Evolutionary conservation across 2,113 vertebrate species (phyloP).

Genomic region (Axis porcinus): DNA sequence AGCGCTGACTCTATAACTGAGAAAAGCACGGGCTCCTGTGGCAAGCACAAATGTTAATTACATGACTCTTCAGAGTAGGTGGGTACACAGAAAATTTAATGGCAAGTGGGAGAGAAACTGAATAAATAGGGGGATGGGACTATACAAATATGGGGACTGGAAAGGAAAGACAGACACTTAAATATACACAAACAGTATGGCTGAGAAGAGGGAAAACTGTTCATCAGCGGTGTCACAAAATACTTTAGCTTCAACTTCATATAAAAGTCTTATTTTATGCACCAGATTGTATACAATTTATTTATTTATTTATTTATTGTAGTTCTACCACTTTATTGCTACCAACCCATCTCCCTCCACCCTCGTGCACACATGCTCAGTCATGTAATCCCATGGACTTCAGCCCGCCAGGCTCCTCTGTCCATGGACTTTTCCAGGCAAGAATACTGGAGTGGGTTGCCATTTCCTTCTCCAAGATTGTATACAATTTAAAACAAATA

Average conservation of each 20-base stretch:
- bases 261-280: conserved; percentile 30
- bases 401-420: no score
- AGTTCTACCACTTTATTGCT: no score
- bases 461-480: neutral
- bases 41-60: neutral
- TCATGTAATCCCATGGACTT: no score
- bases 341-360: no score
- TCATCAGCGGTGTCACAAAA: neutral
- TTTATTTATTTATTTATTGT: no score
- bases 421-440: no score
- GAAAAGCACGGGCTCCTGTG: neutral
- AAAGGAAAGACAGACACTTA: neutral
- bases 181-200: neutral
- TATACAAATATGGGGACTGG: neutral
- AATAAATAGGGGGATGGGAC: neutral
- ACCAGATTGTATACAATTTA: conserved; percentile 44
- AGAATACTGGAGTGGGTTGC: no score
- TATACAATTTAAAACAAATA: conserved; percentile 55
- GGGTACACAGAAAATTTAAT: neutral
- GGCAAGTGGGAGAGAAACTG: neutral
- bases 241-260: neutral
- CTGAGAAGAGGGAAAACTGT: neutral
- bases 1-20: neutral
- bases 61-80: neutral
- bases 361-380: no score